Evolutionary conservation across 2,888 invertebrate species (phyloP), one percentile per base, ranked within the genome.

Genomic region (Laothoe populi): DNA sequence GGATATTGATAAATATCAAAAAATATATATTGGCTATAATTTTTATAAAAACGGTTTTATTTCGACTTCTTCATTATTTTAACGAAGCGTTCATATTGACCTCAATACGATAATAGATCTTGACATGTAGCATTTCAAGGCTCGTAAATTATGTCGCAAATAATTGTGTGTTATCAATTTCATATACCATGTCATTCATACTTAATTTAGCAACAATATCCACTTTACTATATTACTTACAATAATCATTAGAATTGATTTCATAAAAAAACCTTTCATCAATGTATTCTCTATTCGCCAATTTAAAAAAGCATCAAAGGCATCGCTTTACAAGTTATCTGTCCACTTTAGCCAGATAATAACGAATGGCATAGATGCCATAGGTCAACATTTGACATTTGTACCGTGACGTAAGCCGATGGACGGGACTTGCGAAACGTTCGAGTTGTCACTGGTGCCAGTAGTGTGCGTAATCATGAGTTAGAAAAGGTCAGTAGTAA

Each of bases 361-460:
- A 78, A 84, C 83, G 78, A 82, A 87, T 87, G 81, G 84, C 81
- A 45, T 70, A 71, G 78, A 68, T 82, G 84, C 83, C 87, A 83
- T 79, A 80, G 90, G 91, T 92, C 89, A 91, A 82, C 83, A 84
- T 90, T 87, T 90, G 90, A 84, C 90, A 91, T 92, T 92, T 90
- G 77, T 80, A 77, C 73, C 77, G 81, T 89, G 84, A 86, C 73
- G 82, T 85, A 87, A 88, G 70, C n/a, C 40, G 48, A 64, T 63
- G 66, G 71, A 69, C 73, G 70, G 65, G 73, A 72, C 69, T 87
- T 86, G 77, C 83, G 79, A 86, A 88, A 88, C 74, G 70, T 71
- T 70, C 70, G 60, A 81, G 77, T 82, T 84, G 86, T 87, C 85
- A 84, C 79, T 84, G 69, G 69, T 73, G 85, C 84, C 86, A 83